Conservation (phyloP, 2,797 vertebrate species). For the Thamnophis elegans region DNA sequence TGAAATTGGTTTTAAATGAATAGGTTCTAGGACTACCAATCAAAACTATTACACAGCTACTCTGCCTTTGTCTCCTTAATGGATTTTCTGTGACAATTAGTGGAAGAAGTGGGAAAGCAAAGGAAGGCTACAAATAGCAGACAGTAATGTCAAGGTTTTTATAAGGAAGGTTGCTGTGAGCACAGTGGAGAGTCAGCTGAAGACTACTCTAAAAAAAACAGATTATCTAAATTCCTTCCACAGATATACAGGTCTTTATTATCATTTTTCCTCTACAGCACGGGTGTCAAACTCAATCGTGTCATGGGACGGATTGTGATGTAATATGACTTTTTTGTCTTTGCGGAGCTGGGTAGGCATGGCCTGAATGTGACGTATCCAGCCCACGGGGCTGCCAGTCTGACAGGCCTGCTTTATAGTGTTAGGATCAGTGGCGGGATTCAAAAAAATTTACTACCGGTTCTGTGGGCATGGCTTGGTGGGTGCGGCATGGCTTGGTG, state of each 20-base stretch:
- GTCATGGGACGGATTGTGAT: background rate
- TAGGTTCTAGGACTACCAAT: background rate
- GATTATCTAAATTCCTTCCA: background rate
- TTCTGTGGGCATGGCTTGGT: too few species aligned
- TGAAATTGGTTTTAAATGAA: background rate
- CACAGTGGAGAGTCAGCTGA: background rate
- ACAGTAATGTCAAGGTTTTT: background rate
- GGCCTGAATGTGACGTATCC: background rate
- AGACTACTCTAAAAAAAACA: background rate
- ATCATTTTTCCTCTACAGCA: background rate
- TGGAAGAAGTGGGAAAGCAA: background rate
- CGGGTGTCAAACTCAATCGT: background rate
- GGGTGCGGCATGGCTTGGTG: too few species aligned
- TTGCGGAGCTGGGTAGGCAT: fast-evolving
- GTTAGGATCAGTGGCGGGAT: too few species aligned
- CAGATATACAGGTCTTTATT: background rate
- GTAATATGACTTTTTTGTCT: background rate
- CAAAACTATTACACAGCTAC: background rate
- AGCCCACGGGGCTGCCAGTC: too few species aligned
- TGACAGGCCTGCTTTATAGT: background rate
- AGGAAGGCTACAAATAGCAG: background rate
- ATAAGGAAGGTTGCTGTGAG: background rate
- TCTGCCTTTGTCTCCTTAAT: background rate
- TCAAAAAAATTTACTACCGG: too few species aligned
- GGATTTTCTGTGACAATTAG: background rate